These are phyloP conservation scores for Celastrina argiolus DNA, from an alignment of 2,888 invertebrate species.

Conservation along the genomic window DNA sequence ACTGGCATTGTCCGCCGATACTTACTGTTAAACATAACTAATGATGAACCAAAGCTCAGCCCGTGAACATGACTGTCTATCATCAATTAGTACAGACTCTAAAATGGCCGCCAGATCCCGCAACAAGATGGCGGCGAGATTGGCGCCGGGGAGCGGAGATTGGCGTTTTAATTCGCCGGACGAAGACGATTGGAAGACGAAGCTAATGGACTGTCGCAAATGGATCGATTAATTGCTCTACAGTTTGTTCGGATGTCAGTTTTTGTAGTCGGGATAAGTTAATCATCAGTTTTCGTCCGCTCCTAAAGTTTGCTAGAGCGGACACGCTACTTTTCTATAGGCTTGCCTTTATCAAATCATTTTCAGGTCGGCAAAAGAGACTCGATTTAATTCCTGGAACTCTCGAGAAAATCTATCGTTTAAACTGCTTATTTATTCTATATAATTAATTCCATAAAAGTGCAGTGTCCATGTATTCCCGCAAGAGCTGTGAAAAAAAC, in stretches of 20 bases:
- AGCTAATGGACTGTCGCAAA: slow-evolving; percentile 19
- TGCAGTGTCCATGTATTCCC: no score
- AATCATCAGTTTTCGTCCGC: neutral
- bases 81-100: neutral
- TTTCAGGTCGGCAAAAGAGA: no score
- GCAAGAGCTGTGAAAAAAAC: no score
- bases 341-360: no score
- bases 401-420: no score
- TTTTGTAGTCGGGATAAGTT: slow-evolving; percentile 1
- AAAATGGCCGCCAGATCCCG: neutral
- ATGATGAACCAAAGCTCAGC: neutral
- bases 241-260: slow-evolving; percentile 1
- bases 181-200: neutral
- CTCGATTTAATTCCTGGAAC: no score
- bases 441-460: no score
- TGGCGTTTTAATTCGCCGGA: slow-evolving; percentile 13
- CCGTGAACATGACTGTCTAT: no score
- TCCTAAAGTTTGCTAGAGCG: neutral
- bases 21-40: neutral
- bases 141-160: slow-evolving; percentile 6
- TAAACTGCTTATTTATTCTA: no score
- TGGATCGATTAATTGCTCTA: slow-evolving; percentile 18
- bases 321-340: no score
- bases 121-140: slow-evolving; percentile 15
- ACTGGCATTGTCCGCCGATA: no score